Percentiles rank a stretch among this genome's conserved stretches.
phyloP scores from a whole-genome alignment of 2,888 invertebrate species.

The Lycophotia porphyrea region DNA sequence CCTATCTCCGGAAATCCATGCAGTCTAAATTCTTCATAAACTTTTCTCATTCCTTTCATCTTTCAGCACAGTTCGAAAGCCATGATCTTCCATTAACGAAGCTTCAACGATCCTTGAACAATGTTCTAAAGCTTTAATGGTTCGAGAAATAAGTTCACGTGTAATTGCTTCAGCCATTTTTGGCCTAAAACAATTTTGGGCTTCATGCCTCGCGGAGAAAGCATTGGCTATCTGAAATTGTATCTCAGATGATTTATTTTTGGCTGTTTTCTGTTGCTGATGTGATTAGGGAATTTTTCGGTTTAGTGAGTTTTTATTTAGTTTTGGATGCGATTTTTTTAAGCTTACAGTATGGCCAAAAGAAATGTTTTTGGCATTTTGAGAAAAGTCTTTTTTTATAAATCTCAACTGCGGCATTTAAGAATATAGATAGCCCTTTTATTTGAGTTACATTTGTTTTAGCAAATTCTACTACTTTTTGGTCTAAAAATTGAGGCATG shows the following conservation, averaged over 20 bases:
- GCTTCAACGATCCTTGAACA: slow-evolving; percentile 68
- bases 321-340: neutral
- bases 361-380: neutral
- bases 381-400: neutral
- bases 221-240: slow-evolving; percentile 61
- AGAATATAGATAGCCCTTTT: no score
- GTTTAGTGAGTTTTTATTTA: slow-evolving; percentile 14
- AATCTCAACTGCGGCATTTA: neutral
- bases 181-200: slow-evolving; percentile 56
- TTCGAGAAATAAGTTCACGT: slow-evolving; percentile 73
- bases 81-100: slow-evolving; percentile 59
- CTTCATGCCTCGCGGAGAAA: slow-evolving; percentile 37
- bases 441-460: no score
- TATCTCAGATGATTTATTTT: slow-evolving; percentile 58
- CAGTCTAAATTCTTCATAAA: slow-evolving; percentile 54
- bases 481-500: no score
- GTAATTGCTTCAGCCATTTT: slow-evolving; percentile 67
- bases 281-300: slow-evolving; percentile 20
- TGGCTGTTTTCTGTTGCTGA: slow-evolving; percentile 20
- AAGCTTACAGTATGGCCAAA: neutral
- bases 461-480: no score
- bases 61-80: slow-evolving; percentile 46
- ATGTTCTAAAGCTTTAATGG: slow-evolving; percentile 70
- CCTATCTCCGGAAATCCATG: slow-evolving; percentile 43
- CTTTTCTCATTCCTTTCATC: slow-evolving; percentile 58